These are phyloP conservation scores for Ictalurus punctatus DNA, from an alignment of 2,113 vertebrate genomes.

Conservation along the genomic window DNA sequence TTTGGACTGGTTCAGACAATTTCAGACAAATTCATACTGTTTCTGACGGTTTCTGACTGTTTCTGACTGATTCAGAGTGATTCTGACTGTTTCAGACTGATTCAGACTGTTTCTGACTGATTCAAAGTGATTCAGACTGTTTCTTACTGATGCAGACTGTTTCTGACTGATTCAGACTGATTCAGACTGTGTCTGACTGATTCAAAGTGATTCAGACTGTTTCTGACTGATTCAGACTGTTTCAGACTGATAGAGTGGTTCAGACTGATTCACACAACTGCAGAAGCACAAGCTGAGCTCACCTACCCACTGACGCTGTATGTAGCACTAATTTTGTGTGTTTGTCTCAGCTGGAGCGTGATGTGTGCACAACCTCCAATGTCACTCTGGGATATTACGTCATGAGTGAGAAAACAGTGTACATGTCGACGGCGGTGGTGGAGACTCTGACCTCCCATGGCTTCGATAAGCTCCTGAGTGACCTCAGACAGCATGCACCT, in stretches of 20 bases:
- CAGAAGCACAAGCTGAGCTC: background rate
- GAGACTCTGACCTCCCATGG: slow-evolving; percentile 81
- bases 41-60: background rate
- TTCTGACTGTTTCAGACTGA: background rate
- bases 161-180: background rate
- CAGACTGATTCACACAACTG: background rate
- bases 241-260: background rate
- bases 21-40: background rate
- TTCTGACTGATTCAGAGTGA: background rate
- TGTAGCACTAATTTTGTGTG: slow-evolving; percentile 8
- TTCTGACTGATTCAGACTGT: background rate
- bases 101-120: background rate
- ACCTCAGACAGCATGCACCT: slow-evolving; percentile 82
- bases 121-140: background rate
- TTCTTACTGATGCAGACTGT: background rate
- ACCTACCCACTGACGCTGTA: background rate
- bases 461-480: slow-evolving; percentile 80
- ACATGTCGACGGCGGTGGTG: slow-evolving; percentile 78
- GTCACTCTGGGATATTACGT: slow-evolving; percentile 89
- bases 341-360: slow-evolving; percentile 78
- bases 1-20: background rate
- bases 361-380: slow-evolving; percentile 82
- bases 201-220: background rate
- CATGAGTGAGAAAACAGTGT: slow-evolving; percentile 77
- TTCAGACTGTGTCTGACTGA: background rate